Base-by-base conservation (phyloP, 2,797 vertebrate genomes). In the Ceyx erithaca region DNA sequence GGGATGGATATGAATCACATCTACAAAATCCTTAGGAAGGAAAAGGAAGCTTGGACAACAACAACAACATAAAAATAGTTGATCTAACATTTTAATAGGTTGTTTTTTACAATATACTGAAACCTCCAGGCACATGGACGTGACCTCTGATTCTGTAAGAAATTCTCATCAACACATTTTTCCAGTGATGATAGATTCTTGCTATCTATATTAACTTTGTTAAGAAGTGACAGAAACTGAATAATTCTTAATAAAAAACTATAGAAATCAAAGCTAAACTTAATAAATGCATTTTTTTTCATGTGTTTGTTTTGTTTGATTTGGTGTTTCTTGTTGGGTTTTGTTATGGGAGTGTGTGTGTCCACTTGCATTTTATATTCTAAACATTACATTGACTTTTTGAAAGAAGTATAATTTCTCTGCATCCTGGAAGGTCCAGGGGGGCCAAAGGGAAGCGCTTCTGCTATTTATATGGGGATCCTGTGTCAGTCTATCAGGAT, bases 321-420 rank as follows among this genome's bases (percentile, higher is more conserved):
- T 49, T 49, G 23, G 13, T 3, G 23, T 49, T 49, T 49, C 23
- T 49, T 25, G 48, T 23, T 48, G 12, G 12, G 5, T 49, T 23
- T 43, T 61, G 19, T 25, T 67, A 26, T 18, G 9, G 8, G 9
- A 5, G 1, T 1, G 9, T 45, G 8, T 6, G 13, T 46, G 7
- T 30, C 21, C 41, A 8, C 58, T 69, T 78, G 52, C 11, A 30
- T 13, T 49, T 80, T 23, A 9, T 45, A 21, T 33, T 76, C 59
- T 31, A 46, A 80, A 54, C 12, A 33, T 46, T 31, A 7, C 8
- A 13, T 14, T 55, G 13, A 43, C 28, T 80, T 87, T 80, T 69
- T 43, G 82, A 66, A 80, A 41, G 19, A 52, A 45, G 7, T 12
- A 35, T 45, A 37, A 55, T 41, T 58, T 61, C 40, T 45, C 55